Evolutionary conservation across 2,113 vertebrate genomes (phyloP), one percentile per base, ranked within the genome.

Genomic region (Nothoprocta pentlandii): DNA sequence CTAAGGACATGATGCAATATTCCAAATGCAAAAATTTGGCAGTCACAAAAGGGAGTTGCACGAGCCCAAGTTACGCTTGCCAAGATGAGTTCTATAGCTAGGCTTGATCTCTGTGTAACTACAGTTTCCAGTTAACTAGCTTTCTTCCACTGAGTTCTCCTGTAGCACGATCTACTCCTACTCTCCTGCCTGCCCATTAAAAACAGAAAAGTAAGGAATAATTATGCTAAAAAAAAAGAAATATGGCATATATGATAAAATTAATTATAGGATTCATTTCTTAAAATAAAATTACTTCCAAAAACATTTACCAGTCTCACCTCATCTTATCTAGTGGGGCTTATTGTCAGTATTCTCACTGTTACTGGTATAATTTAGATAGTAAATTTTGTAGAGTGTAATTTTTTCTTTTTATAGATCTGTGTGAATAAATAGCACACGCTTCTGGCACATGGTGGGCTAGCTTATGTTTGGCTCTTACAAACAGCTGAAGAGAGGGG

Each of bases 21-120:
- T 67, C 25, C 51, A 78, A 85, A 82, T 12, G 21, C 36, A 80
- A 89, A 46, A 42, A 54, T 34, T 73, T 87, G 64, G 76, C 53
- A 61, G 51, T 51, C 28, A 51, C 71, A 75, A 36, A 89, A 80
- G 71, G 68, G 71, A 36, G 49, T 78, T 83, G 75, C 1, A 0
- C 85, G 79, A 83, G 46, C 94, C 26, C 46, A 75, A 83, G 26
- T 61, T 84, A 86, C 1, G 3, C 63, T 91, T 95, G 89, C 85
- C 85, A 96, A 21, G 56, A 56, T 56, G 68, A 89, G 56, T 61
- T 88, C 68, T 75, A 86, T 28, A 69, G 56, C 71, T 84, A 61
- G 47, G 46, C 51, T 61, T 80, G 64, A 83, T 83, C 26, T 15
- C 44, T 16, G 42, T 47, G 36, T 61, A 90, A 78, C 28, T 51